phyloP scores from a whole-genome alignment of 92 coral and sea anemone genomes.

The Heteractis magnifica region DNA sequence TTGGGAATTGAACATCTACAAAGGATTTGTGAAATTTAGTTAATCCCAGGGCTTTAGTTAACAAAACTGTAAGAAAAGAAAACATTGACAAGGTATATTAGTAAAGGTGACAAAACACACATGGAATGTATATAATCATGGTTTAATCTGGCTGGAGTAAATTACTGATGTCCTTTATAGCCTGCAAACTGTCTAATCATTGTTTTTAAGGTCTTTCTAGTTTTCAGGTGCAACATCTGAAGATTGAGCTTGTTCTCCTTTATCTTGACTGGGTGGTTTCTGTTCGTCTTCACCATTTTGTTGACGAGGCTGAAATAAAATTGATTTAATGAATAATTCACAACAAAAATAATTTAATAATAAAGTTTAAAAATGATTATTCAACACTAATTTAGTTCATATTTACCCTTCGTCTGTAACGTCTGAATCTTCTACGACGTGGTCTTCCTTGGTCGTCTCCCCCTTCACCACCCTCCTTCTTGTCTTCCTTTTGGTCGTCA shows the following conservation, averaged over 20 bases:
- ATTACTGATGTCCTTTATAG: slow-evolving; percentile 7
- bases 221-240: slow-evolving; percentile 36
- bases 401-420: slow-evolving; percentile 27
- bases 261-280: slow-evolving; percentile 31
- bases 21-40: neutral
- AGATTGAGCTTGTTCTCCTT: slow-evolving; percentile 22
- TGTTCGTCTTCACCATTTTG: slow-evolving; percentile 30
- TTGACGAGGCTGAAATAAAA: slow-evolving; percentile 14
- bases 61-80: neutral
- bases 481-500: slow-evolving; percentile 45
- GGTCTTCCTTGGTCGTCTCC: slow-evolving; percentile 40
- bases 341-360: no score
- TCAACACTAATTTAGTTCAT: no score
- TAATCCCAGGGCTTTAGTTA: neutral
- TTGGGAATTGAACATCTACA: neutral
- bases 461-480: slow-evolving; percentile 43
- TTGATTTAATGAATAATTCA: no score
- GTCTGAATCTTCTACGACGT: slow-evolving; percentile 48
- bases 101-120: slow-evolving; percentile 3
- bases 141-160: slow-evolving; percentile 33
- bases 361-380: no score
- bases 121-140: slow-evolving; percentile 22
- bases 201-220: slow-evolving; percentile 12
- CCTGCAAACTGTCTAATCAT: slow-evolving; percentile 7
- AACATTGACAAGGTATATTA: neutral